Percentiles rank a stretch among this genome's conserved stretches.
Conservation (phyloP, 2,888 invertebrate species). For the Sialis lutaria region DNA sequence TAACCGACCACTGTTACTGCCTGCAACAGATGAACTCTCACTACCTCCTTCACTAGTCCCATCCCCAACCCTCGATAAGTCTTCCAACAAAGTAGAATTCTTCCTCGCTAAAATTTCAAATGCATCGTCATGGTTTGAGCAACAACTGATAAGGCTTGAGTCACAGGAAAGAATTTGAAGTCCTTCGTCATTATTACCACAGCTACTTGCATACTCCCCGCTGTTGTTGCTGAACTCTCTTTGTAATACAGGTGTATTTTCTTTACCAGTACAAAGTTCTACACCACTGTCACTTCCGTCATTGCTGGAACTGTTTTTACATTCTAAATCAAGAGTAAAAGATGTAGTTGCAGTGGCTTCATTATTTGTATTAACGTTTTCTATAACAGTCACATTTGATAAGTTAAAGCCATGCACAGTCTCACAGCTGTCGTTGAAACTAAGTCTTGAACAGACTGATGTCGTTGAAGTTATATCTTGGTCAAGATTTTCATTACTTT, state of each 20-base stretch:
- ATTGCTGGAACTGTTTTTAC: slow-evolving; percentile 17
- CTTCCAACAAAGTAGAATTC: slow-evolving; percentile 23
- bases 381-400: slow-evolving; percentile 20
- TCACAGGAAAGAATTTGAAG: slow-evolving; percentile 52
- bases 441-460: background rate
- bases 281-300: slow-evolving; percentile 73
- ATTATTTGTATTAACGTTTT: slow-evolving; percentile 7
- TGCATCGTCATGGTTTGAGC: slow-evolving; percentile 50
- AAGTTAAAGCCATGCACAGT: slow-evolving; percentile 21
- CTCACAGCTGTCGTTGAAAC: slow-evolving; percentile 12
- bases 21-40: slow-evolving; percentile 57
- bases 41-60: slow-evolving; percentile 54
- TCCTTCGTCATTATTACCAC: slow-evolving; percentile 32
- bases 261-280: slow-evolving; percentile 39
- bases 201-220: slow-evolving; percentile 45
- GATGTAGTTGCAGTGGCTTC: slow-evolving; percentile 3
- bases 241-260: slow-evolving; percentile 23
- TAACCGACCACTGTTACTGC: slow-evolving; percentile 16
- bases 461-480: background rate
- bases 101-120: slow-evolving; percentile 27
- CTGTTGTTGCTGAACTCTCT: slow-evolving; percentile 34
- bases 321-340: slow-evolving; percentile 11
- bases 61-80: slow-evolving; percentile 25
- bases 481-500: background rate
- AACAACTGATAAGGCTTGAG: slow-evolving; percentile 61